Evolutionary conservation across 2,113 vertebrate genomes (phyloP).

Genomic region (Nansenia antarctica): DNA sequence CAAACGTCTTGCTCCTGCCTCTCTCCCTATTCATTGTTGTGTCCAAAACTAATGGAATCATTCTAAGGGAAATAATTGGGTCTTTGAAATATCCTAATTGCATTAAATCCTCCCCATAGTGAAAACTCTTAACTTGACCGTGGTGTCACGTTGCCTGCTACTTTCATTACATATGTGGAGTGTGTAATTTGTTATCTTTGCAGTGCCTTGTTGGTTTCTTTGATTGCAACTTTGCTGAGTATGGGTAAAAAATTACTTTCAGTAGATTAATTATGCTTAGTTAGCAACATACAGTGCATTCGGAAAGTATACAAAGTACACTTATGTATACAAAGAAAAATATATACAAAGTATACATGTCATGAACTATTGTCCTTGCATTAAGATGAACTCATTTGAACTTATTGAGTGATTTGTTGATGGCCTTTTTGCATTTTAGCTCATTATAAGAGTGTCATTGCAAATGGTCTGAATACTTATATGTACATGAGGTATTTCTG

Average conservation of each 20-base stretch:
- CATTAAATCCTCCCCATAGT: constrained; percentile 3
- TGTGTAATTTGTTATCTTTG: not conserved
- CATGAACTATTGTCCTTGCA: no score
- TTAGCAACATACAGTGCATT: no score
- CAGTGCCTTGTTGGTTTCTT: not conserved
- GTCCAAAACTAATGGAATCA: not conserved
- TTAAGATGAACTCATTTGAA: no score
- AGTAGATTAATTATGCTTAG: no score
- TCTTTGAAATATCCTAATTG: not conserved
- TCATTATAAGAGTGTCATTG: no score
- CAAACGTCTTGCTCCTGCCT: not conserved
- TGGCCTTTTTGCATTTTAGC: no score
- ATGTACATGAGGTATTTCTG: no score
- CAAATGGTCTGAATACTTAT: no score
- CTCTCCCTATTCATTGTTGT: not conserved
- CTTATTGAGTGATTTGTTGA: no score
- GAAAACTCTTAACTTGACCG: not conserved
- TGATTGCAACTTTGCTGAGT: not conserved
- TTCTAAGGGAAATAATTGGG: not conserved
- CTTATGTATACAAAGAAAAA: no score
- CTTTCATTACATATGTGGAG: not conserved
- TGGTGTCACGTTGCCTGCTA: not conserved
- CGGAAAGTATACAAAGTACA: no score
- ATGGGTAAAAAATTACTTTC: not conserved
- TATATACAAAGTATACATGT: no score